Evolutionary conservation across 2,888 invertebrate genomes (phyloP), one percentile per base, ranked within the genome.

Genomic region (Candidula unifasciata): DNA sequence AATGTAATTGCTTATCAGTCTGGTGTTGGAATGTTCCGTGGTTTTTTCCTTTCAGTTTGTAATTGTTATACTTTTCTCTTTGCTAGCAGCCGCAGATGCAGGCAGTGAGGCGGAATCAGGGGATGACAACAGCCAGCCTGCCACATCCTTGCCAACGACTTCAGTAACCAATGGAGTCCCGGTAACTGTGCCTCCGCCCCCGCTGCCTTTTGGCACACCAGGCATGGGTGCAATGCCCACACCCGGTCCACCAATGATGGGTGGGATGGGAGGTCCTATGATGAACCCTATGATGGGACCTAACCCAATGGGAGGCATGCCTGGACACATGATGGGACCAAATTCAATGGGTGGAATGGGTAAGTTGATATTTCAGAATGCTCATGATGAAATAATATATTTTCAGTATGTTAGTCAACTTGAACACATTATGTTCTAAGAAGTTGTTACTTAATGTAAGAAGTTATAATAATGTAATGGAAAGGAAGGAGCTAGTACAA

Each of bases 271-370:
- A 30, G 91, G 88, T 68, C 89, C 89, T 87, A 88, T 88, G 76
- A 89, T 89, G 3, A 90, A 91, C 90, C 91, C 89, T 24, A 89
- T 89, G 54, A 91, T 90, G 89, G 89, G 90, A 10, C 90, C 88
- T 21, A 90, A 91, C 54, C 91, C 91, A 35, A 92, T 93, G 92
- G 90, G 89, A 24, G 69, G 60, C 52, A 84, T 82, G 86, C n/a
- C 24, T 66, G 81, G 83, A 30, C 85, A 81, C 21, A 84, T 84
- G 74, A 80, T 86, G 86, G 81, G 81, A 10, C 44, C 6, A 6
- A 79, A 80, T 10, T 74, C 82, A 3, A 85, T 85, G 87, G 86
- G 85, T 66, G 74, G 73, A 81, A 88, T 88, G 88, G 87, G 87
- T 89, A 87, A 84, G 87, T 86, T 71, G 13, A n/a, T n/a, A n/a